Base-by-base conservation (phyloP, 23 tunicate species). In the Oikopleura dioica region DNA sequence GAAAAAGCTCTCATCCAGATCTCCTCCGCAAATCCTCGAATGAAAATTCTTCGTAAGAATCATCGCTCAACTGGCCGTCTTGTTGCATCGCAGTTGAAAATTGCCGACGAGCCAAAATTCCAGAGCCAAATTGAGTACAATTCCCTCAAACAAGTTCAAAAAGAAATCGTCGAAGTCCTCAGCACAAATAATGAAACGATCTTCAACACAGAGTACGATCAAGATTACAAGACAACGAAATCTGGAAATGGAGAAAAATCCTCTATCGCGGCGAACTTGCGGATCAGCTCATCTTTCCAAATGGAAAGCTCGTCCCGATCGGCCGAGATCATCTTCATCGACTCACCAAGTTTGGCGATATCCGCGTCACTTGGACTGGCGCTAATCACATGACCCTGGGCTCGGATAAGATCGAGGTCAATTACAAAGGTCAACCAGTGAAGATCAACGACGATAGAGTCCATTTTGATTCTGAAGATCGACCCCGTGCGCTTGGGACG, bases 281-380 rank as follows among this genome's bases (percentile, higher is more conserved):
- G 5, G 72, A 63, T 31, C 26, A 23, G 33, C 16, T 63, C 33
- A 12, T 12, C 26, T 63, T 31, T 23, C 16, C 72, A 24, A 63
- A 63, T 63, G 72, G 72, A 2, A 63, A 12, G 5, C 72, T 12
- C 16, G 33, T 63, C 2, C 4, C 72, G 4, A 63, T 63, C 26
- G 72, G 72, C 26, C 72, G 72, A 24, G 72, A 63, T 28, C 72
- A 63, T 63, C 26, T 63, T 4, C 16, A 63, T 28, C 72, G 72
- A 31, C 33, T 63, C 4, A 44, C 21, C 33, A 24, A 31, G 5
- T 63, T 63, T 63, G 72, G 72, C 29, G 72, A 23, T 4, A 63
- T 63, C 33, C 72, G 26, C 30, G 4, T 63, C 4, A 63, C 16
- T 12, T 63, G 72, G 72, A 63, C 4, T 31, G 4, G 5, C 4